phyloP scores from a whole-genome alignment of 2,113 vertebrate species.

The Otus sunia region DNA sequence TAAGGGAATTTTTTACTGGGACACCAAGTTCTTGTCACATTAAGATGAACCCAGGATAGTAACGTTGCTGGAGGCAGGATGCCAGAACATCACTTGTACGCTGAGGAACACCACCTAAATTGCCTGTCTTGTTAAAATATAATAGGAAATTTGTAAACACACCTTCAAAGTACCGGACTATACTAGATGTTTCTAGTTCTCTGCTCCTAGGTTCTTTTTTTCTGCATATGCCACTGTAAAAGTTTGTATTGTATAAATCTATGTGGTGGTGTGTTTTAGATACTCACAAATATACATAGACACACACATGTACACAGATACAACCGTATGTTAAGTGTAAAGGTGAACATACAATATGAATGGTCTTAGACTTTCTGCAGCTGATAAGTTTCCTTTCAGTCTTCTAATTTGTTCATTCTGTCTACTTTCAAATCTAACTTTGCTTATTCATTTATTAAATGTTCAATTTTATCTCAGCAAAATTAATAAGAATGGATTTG shows the following conservation, averaged over 20 bases:
- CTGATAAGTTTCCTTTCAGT: not conserved
- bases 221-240: not conserved
- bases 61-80: conserved; percentile 6
- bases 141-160: conserved; percentile 2
- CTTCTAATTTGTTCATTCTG: not conserved
- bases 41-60: not conserved
- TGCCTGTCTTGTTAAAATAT: conserved; percentile 15
- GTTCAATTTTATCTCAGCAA: not conserved
- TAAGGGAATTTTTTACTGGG: not conserved
- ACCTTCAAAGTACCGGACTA: not conserved
- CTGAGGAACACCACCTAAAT: not conserved
- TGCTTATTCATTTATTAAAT: not conserved
- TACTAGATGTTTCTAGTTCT: not conserved
- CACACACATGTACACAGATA: not conserved
- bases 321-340: not conserved
- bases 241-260: not conserved
- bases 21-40: conserved; percentile 38
- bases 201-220: not conserved
- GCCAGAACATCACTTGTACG: not conserved
- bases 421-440: not conserved
- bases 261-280: not conserved
- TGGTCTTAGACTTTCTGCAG: not conserved
- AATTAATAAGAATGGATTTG: not conserved
- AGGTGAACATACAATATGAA: not conserved
- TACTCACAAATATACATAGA: not conserved